Conservation (phyloP, 2,888 invertebrate genomes). For the Tribolium freemani region DNA sequence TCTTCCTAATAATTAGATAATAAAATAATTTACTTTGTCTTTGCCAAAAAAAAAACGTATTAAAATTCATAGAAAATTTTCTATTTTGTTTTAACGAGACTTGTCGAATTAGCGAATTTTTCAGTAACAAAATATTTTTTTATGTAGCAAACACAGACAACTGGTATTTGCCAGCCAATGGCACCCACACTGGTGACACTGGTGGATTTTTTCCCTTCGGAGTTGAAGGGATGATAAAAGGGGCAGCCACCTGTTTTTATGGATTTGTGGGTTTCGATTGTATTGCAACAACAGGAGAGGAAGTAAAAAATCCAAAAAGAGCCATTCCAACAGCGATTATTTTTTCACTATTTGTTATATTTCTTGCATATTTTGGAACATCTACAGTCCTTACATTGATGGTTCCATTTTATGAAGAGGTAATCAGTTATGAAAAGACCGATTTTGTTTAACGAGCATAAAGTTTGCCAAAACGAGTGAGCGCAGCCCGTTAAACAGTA, state of each 20-base stretch:
- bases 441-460: too few species aligned
- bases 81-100: too few species aligned
- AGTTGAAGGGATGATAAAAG: constrained; percentile 81
- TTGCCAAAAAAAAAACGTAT: too few species aligned
- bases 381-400: constrained; percentile 90
- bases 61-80: too few species aligned
- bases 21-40: too few species aligned
- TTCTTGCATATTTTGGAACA: constrained; percentile 90
- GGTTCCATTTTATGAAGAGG: constrained; percentile 85
- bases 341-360: constrained; percentile 84
- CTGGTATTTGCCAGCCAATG: constrained; percentile 64
- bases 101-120: too few species aligned
- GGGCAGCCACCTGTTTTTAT: constrained; percentile 90
- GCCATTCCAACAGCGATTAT: constrained; percentile 91
- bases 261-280: constrained; percentile 96
- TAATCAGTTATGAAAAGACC: constrained; percentile 59
- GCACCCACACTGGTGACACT: constrained; percentile 53
- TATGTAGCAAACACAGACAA: constrained; percentile 67
- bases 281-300: constrained; percentile 90
- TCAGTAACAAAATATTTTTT: neutral
- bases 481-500: too few species aligned
- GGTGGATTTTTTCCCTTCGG: constrained; percentile 93
- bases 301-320: constrained; percentile 88
- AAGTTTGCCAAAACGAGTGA: too few species aligned
- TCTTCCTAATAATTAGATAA: too few species aligned